These are phyloP conservation scores for Caretta caretta DNA, from an alignment of 2,113 vertebrate species.

Conservation along the genomic window DNA sequence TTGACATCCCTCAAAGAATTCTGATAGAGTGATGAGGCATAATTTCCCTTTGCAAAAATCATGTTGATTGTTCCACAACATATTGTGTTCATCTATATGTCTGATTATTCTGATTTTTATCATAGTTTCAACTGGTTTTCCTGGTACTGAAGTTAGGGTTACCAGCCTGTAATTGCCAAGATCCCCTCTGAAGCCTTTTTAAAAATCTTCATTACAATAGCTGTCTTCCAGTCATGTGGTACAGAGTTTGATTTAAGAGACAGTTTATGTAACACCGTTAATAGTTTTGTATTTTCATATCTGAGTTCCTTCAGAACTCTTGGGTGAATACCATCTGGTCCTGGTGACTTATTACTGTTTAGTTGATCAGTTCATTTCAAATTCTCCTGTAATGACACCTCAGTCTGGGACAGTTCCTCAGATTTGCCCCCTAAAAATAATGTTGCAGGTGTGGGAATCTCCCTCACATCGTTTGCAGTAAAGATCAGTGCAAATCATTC, in stretches of 20 bases:
- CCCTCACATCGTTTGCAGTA: no score
- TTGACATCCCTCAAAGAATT: neutral
- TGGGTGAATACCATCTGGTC: neutral
- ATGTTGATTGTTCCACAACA: neutral
- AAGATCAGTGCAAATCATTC: no score
- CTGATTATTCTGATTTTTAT: neutral
- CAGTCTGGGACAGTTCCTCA: neutral
- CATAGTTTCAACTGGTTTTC: neutral
- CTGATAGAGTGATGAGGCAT: neutral
- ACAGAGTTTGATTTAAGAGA: neutral
- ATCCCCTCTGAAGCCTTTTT: neutral
- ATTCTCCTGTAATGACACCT: neutral
- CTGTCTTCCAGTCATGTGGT: neutral
- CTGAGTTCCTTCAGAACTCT: neutral
- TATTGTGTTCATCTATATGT: neutral
- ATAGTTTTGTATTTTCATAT: neutral
- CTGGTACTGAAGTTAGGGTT: neutral
- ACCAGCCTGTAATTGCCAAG: neutral
- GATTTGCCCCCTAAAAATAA: no score
- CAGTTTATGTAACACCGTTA: neutral
- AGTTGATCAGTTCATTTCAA: neutral
- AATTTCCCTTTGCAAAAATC: neutral
- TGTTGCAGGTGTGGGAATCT: no score
- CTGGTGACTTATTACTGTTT: neutral
- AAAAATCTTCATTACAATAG: neutral